Evolutionary conservation across 2,113 vertebrate genomes (phyloP).

Genomic region (Herpetotheres cachinnans): DNA sequence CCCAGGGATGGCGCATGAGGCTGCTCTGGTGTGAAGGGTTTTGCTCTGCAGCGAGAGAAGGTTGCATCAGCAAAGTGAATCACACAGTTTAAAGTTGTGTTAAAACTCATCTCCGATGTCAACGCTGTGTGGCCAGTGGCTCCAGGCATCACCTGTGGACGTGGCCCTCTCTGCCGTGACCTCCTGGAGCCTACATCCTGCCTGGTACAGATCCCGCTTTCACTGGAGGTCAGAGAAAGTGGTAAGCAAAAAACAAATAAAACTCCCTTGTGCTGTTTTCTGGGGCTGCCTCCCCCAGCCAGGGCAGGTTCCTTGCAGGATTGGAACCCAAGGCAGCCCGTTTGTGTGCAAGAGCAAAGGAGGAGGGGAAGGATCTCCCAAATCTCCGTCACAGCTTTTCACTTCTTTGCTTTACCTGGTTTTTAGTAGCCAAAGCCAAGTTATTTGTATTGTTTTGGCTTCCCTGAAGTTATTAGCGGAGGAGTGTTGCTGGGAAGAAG

Average conservation of each 20-base stretch:
- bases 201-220: background rate
- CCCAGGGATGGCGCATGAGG: rapidly evolving
- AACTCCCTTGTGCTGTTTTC: background rate
- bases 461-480: background rate
- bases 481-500: background rate
- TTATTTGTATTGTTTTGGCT: background rate
- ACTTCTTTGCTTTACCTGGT: background rate
- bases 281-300: background rate
- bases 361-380: background rate
- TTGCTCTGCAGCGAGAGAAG: background rate
- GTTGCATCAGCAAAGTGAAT: background rate
- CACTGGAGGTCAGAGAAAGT: background rate
- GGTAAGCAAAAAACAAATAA: background rate
- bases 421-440: background rate
- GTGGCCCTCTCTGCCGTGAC: background rate
- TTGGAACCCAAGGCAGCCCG: background rate
- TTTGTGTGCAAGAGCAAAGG: background rate
- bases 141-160: background rate
- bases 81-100: background rate
- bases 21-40: background rate
- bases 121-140: rapidly evolving
- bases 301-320: background rate
- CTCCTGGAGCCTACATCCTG: background rate
- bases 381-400: background rate
- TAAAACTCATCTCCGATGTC: background rate